Percentiles rank a stretch among this genome's conserved stretches.
Conservation (phyloP, 2,888 invertebrate genomes). For the Tryphoninae sp. region DNA sequence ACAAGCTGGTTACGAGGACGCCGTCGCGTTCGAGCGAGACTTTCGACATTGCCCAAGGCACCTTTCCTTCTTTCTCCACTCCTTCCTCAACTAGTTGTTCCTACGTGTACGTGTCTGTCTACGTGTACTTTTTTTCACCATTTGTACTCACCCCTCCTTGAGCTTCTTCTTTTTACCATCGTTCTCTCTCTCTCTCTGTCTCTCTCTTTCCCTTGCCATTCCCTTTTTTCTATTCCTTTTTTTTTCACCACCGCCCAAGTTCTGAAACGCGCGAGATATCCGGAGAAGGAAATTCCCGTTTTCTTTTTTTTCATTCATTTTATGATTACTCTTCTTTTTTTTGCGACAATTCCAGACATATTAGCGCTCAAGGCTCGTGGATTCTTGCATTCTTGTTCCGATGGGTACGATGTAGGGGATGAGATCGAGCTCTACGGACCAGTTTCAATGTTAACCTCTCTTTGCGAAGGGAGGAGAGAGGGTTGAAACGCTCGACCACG, state of each 20-base stretch:
- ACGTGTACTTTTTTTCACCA: conserved; percentile 28
- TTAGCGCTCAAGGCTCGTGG: not conserved
- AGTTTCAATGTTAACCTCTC: conserved; percentile 11
- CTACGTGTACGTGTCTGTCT: conserved; percentile 1
- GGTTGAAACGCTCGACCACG: not conserved
- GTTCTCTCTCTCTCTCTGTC: not conserved
- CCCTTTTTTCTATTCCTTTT: not conserved
- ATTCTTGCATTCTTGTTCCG: not conserved
- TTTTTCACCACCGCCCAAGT: conserved; percentile 27
- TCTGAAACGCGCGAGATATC: conserved; percentile 39
- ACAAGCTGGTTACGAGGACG: conserved; percentile 20
- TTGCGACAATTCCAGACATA: conserved; percentile 6
- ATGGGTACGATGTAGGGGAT: not conserved
- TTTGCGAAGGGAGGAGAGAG: not conserved
- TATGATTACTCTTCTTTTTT: conserved; percentile 12
- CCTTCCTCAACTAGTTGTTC: conserved; percentile 42
- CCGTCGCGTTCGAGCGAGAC: conserved; percentile 37
- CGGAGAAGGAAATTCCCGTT: conserved; percentile 22
- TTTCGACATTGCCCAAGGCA: conserved; percentile 54
- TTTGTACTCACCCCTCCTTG: conserved; percentile 28
- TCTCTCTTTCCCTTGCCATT: conserved; percentile 1
- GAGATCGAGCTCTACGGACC: not conserved
- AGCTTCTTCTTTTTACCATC: conserved; percentile 26
- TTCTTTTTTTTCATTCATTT: conserved; percentile 12
- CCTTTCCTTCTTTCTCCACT: conserved; percentile 39